Base-by-base conservation (phyloP, 2,113 vertebrate genomes). In the Syngnathus floridae region DNA sequence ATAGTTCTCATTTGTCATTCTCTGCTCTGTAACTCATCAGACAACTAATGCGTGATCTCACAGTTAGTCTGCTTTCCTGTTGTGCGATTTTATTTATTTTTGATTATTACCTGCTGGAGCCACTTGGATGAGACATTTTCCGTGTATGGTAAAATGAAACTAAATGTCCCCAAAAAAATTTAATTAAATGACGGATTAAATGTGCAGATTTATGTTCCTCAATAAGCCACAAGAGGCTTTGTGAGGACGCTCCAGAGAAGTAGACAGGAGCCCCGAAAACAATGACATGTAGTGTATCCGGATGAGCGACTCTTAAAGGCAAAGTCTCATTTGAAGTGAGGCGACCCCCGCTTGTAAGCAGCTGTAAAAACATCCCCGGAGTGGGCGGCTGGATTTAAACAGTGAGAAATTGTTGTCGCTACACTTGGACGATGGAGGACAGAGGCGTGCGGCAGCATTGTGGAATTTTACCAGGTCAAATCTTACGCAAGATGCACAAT, bases 401-500 rank as follows among this genome's bases (percentile, higher is more conserved):
- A 81, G 79, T 73, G 69, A 73, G 71, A 90, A 85, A 83, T 78
- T 88, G 79, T 86, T 80, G 82, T 72, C 55, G 56, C 72, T 54
- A 76, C 62, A 63, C 67, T 76, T 66, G 51, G 70, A 79, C 52
- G 66, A 77, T 55, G 38, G 72, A 76, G 59, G 66, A 74, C 67
- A 55, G 37, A 70, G 67, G 65, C 67, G 49, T 54, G 38, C 58
- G 62, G 8, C n/a, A 70, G 70, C 56, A n/a, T 59, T 40, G 82
- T 86, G 83, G 85, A 89, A 88, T 87, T 86, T 87, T 87, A 87
- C 82, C 77, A 76, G 77, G 68, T 74, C 77, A 75, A 67, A 48
- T 26, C 76, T 90, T 86, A 82, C 82, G 78, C 78, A 87, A 88
- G 73, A 77, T 66, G 21, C 67, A 46, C 58, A 67, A 80, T 67